Evolutionary conservation across 2,797 vertebrate genomes (phyloP).

Genomic region (Paramormyrops hopkinsi): DNA sequence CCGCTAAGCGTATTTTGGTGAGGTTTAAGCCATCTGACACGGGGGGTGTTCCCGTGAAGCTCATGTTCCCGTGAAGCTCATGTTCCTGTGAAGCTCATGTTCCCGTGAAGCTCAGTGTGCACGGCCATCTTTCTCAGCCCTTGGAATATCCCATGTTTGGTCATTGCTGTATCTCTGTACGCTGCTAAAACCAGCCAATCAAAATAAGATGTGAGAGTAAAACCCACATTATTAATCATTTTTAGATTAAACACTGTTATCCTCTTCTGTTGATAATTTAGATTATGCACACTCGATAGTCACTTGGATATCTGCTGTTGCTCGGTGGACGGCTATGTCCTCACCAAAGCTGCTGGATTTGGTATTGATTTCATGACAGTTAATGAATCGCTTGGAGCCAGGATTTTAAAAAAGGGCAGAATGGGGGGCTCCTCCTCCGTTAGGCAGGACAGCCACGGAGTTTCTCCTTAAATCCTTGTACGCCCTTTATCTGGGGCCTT

Average conservation of each 20-base stretch:
- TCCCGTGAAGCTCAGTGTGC: not conserved
- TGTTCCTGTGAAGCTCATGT: not conserved
- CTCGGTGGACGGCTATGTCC: not conserved
- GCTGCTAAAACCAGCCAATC: not conserved
- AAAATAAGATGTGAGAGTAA: not conserved
- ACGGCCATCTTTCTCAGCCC: not conserved
- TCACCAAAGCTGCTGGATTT: not conserved
- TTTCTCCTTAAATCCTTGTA: not conserved
- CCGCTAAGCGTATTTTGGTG: not conserved
- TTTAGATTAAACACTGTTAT: not conserved
- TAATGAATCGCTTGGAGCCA: conserved; percentile 28
- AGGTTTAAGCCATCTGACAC: not conserved
- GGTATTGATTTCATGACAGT: conserved; percentile 33
- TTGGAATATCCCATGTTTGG: not conserved
- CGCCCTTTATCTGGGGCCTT: not conserved
- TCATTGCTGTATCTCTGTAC: not conserved
- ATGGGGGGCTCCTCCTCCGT: not conserved
- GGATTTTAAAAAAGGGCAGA: conserved; percentile 17
- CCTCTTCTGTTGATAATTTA: not conserved
- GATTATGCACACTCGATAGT: not conserved
- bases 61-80: not conserved
- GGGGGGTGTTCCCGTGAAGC: not conserved
- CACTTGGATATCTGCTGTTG: not conserved
- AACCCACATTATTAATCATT: not conserved
- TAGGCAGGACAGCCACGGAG: not conserved